Conservation (phyloP, 1,140 invertebrate species). For the Chymomyza costata region DNA sequence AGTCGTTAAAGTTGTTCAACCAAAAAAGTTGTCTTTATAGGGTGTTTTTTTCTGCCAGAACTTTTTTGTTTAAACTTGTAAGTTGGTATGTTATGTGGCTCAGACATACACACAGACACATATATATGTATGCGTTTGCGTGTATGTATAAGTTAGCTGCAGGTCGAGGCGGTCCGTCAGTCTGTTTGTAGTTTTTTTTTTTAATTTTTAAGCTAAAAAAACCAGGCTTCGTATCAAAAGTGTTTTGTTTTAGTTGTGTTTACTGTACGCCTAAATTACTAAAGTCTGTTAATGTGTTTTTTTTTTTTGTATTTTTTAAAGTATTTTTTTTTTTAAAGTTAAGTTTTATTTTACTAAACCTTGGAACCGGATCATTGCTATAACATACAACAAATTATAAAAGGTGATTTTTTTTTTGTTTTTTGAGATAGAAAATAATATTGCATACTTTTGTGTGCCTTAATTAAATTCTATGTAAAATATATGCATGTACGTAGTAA, state of each 20-base stretch:
- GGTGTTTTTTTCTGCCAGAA: constrained; percentile 1
- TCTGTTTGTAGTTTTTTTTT: constrained; percentile 51
- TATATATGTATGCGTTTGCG: background rate
- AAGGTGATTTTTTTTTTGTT: too few relatives aligned
- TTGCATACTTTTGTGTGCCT: too few relatives aligned
- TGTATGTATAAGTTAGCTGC: constrained; percentile 3
- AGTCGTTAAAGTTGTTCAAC: constrained; percentile 48
- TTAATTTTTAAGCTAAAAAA: constrained; percentile 36
- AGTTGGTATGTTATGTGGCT: too few relatives aligned
- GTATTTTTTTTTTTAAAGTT: too few relatives aligned
- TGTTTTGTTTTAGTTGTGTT: constrained; percentile 21
- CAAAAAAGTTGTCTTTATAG: constrained; percentile 38
- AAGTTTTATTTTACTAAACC: constrained; percentile 58
- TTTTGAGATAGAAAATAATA: too few relatives aligned
- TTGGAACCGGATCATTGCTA: constrained; percentile 69
- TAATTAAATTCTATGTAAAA: too few relatives aligned
- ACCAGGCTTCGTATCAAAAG: constrained; percentile 45
- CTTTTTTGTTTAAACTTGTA: constrained; percentile 23
- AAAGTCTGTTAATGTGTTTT: constrained; percentile 38
- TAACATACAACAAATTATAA: too few relatives aligned
- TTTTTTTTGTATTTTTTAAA: constrained; percentile 12
- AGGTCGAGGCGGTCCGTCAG: constrained; percentile 61
- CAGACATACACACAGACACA: too few relatives aligned
- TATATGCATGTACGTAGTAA: constrained; percentile 40
- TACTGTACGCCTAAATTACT: constrained; percentile 34